A percentile compares a stretch with the other conserved stretches of the same genome.
phyloP scores from a whole-genome alignment of 2,797 vertebrate species.

The Acropternis orthonyx region DNA sequence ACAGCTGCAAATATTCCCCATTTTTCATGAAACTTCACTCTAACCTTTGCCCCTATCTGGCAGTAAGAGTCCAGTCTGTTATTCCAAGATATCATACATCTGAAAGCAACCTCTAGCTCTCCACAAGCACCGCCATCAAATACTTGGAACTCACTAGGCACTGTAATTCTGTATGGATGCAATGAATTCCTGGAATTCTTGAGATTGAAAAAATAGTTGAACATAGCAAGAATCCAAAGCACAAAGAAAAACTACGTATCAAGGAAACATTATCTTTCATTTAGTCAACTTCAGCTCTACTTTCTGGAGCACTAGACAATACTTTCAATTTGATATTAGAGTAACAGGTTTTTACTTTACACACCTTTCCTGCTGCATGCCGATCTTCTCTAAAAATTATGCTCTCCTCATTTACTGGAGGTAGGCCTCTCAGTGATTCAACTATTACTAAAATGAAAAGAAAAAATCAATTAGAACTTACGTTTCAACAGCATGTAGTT shows the following conservation, averaged over 20 bases:
- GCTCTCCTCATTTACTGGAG: slow-evolving; percentile 89
- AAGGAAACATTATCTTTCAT: neutral
- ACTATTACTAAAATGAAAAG: slow-evolving; percentile 84
- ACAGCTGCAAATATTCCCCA: neutral
- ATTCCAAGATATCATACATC: neutral
- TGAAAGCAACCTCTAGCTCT: neutral
- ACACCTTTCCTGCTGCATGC: slow-evolving; percentile 87
- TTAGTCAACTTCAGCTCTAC: neutral
- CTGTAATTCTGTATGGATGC: neutral
- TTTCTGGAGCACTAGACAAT: neutral
- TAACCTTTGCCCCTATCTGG: neutral
- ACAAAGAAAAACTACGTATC: neutral
- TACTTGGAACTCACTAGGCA: neutral
- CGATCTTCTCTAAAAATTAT: slow-evolving; percentile 87
- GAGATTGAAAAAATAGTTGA: neutral
- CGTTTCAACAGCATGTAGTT: neutral
- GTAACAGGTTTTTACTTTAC: neutral
- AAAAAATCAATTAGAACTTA: neutral
- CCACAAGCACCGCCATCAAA: neutral
- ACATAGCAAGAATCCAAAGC: neutral
- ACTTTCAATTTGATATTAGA: neutral
- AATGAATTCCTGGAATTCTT: neutral
- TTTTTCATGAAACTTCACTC: neutral
- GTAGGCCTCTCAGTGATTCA: slow-evolving; percentile 86
- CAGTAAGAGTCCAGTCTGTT: neutral